phyloP scores from a whole-genome alignment of 2,888 invertebrate species.

The Cataglyphis altisquamis region DNA sequence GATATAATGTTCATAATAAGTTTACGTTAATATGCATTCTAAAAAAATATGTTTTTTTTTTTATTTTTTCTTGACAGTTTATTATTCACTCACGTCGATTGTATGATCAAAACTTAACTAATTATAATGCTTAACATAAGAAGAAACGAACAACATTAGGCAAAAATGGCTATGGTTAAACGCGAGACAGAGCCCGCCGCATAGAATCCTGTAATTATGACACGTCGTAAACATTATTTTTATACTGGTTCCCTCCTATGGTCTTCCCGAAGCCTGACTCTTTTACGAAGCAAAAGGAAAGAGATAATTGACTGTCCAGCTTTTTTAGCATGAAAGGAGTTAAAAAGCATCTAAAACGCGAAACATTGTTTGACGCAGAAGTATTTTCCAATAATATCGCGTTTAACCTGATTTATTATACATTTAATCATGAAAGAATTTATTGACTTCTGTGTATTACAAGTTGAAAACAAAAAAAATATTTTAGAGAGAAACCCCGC shows the following conservation, averaged over 20 bases:
- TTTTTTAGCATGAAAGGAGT: background rate
- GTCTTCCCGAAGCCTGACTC: constrained; percentile 37
- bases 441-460: background rate
- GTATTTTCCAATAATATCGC: background rate
- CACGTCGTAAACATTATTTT: constrained; percentile 74
- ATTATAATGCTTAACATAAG: background rate
- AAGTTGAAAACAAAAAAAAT: background rate
- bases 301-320: constrained; percentile 10
- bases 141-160: constrained; percentile 26
- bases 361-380: background rate
- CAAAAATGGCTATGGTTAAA: constrained; percentile 51
- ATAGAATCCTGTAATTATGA: constrained; percentile 70
- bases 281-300: constrained; percentile 27
- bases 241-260: constrained; percentile 39
- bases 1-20: background rate
- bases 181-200: constrained; percentile 34
- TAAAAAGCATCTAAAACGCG: background rate
- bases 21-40: background rate
- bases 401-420: background rate
- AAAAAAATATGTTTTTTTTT: background rate
- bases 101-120: background rate
- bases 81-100: background rate
- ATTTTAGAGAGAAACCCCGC: background rate
- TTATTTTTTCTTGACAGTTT: background rate
- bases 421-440: background rate